Evolutionary conservation across 64 coral and sea anemone genomes (phyloP).

Genomic region (Montipora efflorescens): DNA sequence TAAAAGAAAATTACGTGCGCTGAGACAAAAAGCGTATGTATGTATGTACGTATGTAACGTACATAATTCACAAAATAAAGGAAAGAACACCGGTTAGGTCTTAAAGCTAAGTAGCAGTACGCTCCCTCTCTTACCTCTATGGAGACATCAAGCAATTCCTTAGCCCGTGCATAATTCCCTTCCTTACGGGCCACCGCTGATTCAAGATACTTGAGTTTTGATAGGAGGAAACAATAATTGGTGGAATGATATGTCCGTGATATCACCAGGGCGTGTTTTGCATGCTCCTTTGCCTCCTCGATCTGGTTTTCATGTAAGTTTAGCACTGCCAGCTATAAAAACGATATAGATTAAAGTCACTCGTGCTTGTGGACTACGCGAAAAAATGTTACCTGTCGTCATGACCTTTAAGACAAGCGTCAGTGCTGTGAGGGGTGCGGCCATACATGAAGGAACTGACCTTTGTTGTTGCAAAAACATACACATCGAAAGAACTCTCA

Average conservation of each 20-base stretch:
- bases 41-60: no score
- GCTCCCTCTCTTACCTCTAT: background rate
- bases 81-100: background rate
- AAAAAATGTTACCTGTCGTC: no score
- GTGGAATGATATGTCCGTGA: background rate
- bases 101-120: background rate
- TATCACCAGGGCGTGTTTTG: background rate
- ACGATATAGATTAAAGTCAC: background rate
- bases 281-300: background rate
- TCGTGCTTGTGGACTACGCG: no score
- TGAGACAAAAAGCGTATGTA: no score
- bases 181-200: constrained; percentile 1
- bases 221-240: background rate
- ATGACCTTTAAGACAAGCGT: no score
- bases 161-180: background rate
- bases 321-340: background rate
- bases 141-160: constrained; percentile 7
- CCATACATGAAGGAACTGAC: no score
- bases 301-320: background rate
- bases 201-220: constrained; percentile 17
- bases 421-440: no score
- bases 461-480: no score
- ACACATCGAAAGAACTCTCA: no score
- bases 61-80: background rate
- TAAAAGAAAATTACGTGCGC: no score